Percentiles rank a stretch among this genome's conserved stretches.
These are phyloP conservation scores for Glaucomys volans DNA, from an alignment of 2,113 vertebrate genomes.

Conservation along the genomic window DNA sequence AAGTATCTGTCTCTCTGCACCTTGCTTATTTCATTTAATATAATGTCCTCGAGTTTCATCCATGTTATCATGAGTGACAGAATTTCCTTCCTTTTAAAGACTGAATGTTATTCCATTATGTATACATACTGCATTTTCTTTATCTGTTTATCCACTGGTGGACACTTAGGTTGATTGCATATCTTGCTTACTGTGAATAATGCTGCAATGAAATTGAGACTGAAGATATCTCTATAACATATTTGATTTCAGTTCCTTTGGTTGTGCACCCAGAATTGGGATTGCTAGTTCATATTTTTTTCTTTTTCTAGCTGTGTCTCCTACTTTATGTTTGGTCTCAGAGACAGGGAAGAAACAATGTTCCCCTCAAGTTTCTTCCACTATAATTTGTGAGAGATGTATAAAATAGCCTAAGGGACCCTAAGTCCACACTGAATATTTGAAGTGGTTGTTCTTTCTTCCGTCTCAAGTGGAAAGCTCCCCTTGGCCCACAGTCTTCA, in stretches of 20 bases:
- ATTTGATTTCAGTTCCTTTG: neutral
- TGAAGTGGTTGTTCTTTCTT: neutral
- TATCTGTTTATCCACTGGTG: neutral
- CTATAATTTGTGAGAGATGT: neutral
- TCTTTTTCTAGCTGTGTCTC: neutral
- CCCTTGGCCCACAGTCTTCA: neutral
- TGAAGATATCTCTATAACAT: neutral
- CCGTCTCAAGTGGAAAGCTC: neutral
- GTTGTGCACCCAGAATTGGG: neutral
- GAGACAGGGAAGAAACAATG: neutral
- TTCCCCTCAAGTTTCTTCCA: neutral
- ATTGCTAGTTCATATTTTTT: neutral
- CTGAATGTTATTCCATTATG: neutral
- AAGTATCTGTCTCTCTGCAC: neutral
- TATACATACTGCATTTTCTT: neutral
- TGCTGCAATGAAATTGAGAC: neutral
- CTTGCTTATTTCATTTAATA: neutral
- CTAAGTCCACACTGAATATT: neutral
- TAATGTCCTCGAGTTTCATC: neutral
- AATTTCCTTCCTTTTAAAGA: neutral
- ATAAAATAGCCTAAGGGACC: neutral
- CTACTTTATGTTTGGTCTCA: neutral
- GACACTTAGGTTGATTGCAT: neutral
- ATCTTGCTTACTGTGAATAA: neutral
- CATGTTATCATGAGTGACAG: neutral